Evolutionary conservation across 2,888 invertebrate species (phyloP), one percentile per base, ranked within the genome.

Genomic region (Dolichomitus sp.): DNA sequence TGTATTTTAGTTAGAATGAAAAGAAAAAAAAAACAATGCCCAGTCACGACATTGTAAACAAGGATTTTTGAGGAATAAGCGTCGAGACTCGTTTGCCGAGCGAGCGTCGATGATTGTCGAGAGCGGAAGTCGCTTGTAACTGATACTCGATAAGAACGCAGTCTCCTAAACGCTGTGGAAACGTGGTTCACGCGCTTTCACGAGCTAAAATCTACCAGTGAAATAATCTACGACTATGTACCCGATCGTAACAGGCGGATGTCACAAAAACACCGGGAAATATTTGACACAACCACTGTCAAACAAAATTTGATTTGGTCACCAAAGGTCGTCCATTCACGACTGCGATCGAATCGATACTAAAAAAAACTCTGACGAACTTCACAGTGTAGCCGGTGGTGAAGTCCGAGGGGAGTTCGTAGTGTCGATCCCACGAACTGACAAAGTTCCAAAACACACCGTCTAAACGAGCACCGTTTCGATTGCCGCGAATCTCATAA

Each of bases 111-210:
- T 69, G 68, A 78, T 82, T 74, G 63, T 70, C 40, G 42, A 37
- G 59, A 45, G 27, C 52, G 81, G 81, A 82, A 82, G 81, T 78
- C 69, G 27, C 69, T 52, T 4, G 27, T 68, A 37, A 69, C 77
- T 82, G 78, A 74, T 82, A 81, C 45, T 59, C 72, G 59, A 72
- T 72, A 45, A 27, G 42, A 23, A 37, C 37, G 19, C 17, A 37
- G 45, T 59, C 72, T 68, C 50, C 69, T 19, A 42, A 59, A 33
- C 17, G 33, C 17, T 17, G 6, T 37, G 54, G 61, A 59, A 50
- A 59, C 54, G 45, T 57, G 61, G 61, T 61, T 52, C 66, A 61
- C 50, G 63, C 30, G 65, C 73, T 74, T 82, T 78, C 65, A 70
- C 82, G 63, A 65, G 59, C 48, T 40, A 42, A 50, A 48, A 30